phyloP scores from a whole-genome alignment of 2,888 invertebrate genomes.

The Vesta saturnalis region DNA sequence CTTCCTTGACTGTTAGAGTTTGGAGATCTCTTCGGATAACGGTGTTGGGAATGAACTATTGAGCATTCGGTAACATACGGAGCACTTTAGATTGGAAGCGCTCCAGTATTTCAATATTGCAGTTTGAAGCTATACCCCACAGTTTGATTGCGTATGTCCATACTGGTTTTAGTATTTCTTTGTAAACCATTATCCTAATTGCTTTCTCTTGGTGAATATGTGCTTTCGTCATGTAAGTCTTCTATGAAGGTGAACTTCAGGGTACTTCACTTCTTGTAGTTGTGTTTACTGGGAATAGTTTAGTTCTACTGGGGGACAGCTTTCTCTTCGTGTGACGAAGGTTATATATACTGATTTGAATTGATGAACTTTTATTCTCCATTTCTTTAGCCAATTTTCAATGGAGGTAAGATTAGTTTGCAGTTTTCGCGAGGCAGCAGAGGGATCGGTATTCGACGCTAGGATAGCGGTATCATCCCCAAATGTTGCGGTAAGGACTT shows the following conservation, averaged over 20 bases:
- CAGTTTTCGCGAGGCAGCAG: slow-evolving; percentile 35
- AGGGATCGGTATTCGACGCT: slow-evolving; percentile 30
- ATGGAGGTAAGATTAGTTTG: too few species aligned
- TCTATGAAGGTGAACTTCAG: too few species aligned
- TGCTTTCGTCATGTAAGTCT: background rate
- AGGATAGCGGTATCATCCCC: too few species aligned
- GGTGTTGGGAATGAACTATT: slow-evolving; percentile 18
- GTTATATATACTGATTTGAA: background rate
- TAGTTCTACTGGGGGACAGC: background rate
- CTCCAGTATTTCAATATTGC: background rate
- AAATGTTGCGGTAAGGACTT: background rate
- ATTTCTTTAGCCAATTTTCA: too few species aligned
- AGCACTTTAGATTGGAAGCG: slow-evolving; percentile 7
- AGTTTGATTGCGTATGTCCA: too few species aligned
- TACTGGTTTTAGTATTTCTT: too few species aligned
- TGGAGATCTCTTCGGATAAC: slow-evolving; percentile 6
- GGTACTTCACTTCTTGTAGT: background rate
- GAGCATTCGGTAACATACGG: background rate
- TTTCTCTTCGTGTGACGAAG: too few species aligned
- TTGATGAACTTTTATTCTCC: too few species aligned
- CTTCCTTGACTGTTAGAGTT: slow-evolving; percentile 8
- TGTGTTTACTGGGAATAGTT: background rate
- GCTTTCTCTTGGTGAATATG: background rate
- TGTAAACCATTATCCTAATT: background rate
- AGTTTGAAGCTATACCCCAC: too few species aligned